Percentiles rank a stretch among this genome's conserved stretches.
These are phyloP conservation scores for Terrapene triunguis DNA, from an alignment of 2,113 vertebrate genomes.

Conservation along the genomic window DNA sequence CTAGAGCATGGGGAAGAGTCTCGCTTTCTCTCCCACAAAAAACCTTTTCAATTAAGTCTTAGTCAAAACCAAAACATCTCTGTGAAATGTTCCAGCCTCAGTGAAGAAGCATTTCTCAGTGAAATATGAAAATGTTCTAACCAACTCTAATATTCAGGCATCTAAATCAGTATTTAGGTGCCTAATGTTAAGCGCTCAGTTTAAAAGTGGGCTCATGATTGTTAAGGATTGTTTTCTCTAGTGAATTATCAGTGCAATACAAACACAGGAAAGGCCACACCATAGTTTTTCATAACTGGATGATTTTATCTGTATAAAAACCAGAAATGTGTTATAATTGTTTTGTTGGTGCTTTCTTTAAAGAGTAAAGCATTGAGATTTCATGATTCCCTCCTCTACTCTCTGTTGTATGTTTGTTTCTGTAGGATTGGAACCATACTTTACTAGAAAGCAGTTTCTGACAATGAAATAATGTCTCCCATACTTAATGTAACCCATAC, in stretches of 20 bases:
- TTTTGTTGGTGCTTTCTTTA: neutral
- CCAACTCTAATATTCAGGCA: neutral
- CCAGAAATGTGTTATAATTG: neutral
- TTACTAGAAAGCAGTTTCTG: neutral
- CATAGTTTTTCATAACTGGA: neutral
- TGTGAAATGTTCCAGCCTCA: neutral
- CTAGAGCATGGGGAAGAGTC: neutral
- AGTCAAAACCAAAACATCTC: neutral
- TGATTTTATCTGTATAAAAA: neutral
- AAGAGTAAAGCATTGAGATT: neutral
- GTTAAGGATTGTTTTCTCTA: neutral
- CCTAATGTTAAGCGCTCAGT: neutral
- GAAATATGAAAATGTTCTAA: neutral
- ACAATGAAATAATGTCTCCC: neutral
- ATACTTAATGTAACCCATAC: neutral
- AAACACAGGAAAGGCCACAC: neutral
- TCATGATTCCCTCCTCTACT: accelerated
- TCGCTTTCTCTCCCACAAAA: neutral
- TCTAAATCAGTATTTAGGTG: neutral
- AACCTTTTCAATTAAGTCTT: neutral
- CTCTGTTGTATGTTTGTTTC: neutral
- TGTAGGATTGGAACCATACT: neutral
- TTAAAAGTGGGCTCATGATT: neutral
- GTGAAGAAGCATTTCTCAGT: neutral
- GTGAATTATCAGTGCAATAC: neutral